Conservation (phyloP, 2,113 vertebrate species). For the Oceanodroma tethys region DNA sequence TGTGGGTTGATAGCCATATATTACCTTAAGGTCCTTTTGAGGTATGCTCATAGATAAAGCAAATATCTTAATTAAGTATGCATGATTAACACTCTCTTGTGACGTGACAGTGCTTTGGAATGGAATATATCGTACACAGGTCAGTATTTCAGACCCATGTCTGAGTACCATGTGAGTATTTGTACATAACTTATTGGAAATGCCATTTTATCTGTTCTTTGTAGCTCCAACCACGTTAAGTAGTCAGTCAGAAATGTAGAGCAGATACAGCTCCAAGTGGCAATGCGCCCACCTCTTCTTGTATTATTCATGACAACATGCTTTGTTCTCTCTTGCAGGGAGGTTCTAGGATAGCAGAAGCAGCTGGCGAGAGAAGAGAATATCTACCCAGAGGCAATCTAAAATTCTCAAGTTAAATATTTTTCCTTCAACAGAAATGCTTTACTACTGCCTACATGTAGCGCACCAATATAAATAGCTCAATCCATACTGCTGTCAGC, state of each 20-base stretch:
- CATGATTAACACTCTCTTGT: background rate
- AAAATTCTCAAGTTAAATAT: background rate
- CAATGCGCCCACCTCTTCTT: background rate
- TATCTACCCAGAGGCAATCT: background rate
- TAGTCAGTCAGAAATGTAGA: background rate
- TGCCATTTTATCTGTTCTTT: background rate
- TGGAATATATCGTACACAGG: background rate
- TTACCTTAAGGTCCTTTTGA: background rate
- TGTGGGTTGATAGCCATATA: background rate
- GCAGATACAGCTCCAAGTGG: background rate
- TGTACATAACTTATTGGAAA: background rate
- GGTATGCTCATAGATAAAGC: background rate
- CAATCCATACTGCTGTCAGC: background rate
- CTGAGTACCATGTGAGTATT: background rate
- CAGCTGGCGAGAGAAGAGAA: background rate
- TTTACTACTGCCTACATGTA: background rate
- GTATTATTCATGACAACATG: background rate
- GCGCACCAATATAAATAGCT: background rate
- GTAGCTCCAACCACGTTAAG: background rate
- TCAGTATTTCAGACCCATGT: background rate
- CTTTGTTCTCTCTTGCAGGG: background rate
- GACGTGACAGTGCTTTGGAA: background rate
- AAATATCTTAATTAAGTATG: background rate
- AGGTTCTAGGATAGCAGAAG: background rate
- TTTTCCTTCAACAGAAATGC: background rate